Base-by-base conservation (phyloP, 2,888 invertebrate species). In the Pandemis cinnamomeana region DNA sequence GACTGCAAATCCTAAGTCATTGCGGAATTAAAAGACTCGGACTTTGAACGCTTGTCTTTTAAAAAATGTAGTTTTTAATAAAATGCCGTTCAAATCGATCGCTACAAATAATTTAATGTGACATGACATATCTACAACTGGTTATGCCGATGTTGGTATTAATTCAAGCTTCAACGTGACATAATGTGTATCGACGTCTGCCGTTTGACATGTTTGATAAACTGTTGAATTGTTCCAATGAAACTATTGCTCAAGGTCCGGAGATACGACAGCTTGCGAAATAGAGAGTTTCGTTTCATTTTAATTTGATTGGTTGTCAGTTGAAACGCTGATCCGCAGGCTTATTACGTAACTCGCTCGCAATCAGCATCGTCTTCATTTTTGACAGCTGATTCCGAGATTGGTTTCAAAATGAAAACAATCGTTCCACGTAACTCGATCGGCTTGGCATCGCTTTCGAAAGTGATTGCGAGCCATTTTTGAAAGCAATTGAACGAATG, bases 321-420 rank as follows among this genome's bases (percentile, higher is more conserved):
- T 58, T 51, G 71, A 15, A 71, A 71, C 60, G 60, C 60, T 71
- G 61, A 61, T 67, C 71, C n/a, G n/a, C n/a, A n/a, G n/a, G n/a
- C n/a, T n/a, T n/a, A n/a, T n/a, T n/a, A n/a, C n/a, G n/a, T n/a
- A n/a, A n/a, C n/a, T n/a, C n/a, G n/a, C n/a, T n/a, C n/a, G n/a
- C n/a, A n/a, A n/a, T n/a, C n/a, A n/a, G n/a, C n/a, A n/a, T n/a
- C n/a, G n/a, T n/a, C n/a, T n/a, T n/a, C n/a, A n/a, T n/a, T n/a
- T n/a, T n/a, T n/a, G n/a, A n/a, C n/a, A n/a, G n/a, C n/a, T n/a
- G n/a, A n/a, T n/a, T n/a, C n/a, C n/a, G n/a, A n/a, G n/a, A n/a
- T n/a, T n/a, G n/a, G n/a, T n/a, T n/a, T n/a, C n/a, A n/a, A n/a
- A n/a, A n/a, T n/a, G n/a, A n/a, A n/a, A n/a, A n/a, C n/a, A n/a